A percentile compares a stretch with the other conserved stretches of the same genome.
Conservation (phyloP, 2,888 invertebrate species). For the Marasmarcha lunaedactyla region DNA sequence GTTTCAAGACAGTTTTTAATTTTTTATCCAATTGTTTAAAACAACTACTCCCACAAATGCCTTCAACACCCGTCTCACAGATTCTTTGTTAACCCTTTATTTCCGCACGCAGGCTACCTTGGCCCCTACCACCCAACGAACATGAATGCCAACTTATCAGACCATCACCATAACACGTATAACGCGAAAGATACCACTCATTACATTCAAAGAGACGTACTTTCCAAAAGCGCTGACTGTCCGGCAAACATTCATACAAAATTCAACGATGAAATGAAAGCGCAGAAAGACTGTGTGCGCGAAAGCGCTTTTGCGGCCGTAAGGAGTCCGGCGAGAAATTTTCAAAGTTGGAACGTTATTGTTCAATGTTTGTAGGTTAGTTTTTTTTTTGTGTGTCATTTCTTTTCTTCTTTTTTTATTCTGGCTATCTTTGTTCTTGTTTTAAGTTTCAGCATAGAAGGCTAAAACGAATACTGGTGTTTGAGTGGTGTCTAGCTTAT, state of each 20-base stretch:
- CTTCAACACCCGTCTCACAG: too few relatives aligned
- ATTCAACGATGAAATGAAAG: constrained; percentile 57
- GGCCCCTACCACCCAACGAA: constrained; percentile 62
- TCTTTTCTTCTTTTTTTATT: constrained; percentile 19
- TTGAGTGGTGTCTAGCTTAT: too few relatives aligned
- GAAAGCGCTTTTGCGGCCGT: constrained; percentile 74
- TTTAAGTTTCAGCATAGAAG: too few relatives aligned
- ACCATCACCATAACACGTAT: constrained; percentile 62
- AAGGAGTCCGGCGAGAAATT: constrained; percentile 69
- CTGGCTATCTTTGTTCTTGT: constrained; percentile 12
- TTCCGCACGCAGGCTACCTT: constrained; percentile 58
- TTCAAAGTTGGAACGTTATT: constrained; percentile 72
- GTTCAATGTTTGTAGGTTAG: constrained; percentile 74
- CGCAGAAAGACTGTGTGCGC: constrained; percentile 62
- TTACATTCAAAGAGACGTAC: constrained; percentile 60
- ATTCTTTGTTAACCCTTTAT: constrained; percentile 57
- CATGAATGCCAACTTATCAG: constrained; percentile 59
- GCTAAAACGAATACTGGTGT: too few relatives aligned
- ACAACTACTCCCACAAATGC: too few relatives aligned
- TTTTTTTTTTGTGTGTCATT: constrained; percentile 24
- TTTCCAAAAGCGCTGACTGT: constrained; percentile 53
- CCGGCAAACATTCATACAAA: constrained; percentile 63
- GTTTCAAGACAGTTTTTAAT: too few relatives aligned
- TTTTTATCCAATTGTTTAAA: too few relatives aligned
- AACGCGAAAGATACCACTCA: constrained; percentile 63